Conservation (phyloP, 2,113 vertebrate genomes). For the Gadus macrocephalus region DNA sequence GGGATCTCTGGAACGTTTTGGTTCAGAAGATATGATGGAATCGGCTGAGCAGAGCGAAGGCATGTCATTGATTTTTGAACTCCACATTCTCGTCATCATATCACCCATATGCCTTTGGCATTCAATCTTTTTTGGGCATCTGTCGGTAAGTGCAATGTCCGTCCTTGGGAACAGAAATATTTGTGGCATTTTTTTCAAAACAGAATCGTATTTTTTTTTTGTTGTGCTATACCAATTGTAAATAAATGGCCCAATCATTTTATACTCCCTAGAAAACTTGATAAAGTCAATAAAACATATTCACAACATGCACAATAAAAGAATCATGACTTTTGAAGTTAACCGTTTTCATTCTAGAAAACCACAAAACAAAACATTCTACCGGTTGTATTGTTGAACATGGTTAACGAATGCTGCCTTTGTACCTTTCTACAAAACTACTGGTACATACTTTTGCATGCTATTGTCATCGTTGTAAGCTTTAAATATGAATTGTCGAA, state of each 20-base stretch:
- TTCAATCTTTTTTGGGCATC: conserved; percentile 40
- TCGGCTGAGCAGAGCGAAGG: not conserved
- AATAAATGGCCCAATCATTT: not conserved
- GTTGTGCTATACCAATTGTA: not conserved
- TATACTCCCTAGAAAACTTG: no score
- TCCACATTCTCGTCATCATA: conserved; percentile 20
- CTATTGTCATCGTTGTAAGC: not conserved
- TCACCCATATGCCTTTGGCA: conserved; percentile 36
- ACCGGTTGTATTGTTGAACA: no score
- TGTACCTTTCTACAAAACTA: not conserved
- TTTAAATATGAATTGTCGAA: not conserved
- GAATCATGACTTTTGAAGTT: not conserved
- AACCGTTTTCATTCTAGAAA: not conserved
- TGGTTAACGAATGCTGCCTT: not conserved
- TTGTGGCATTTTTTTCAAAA: no score
- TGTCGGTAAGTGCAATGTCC: conserved; percentile 52
- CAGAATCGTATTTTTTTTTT: not conserved
- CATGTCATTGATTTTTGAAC: conserved; percentile 25
- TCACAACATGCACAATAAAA: not conserved
- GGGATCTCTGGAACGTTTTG: no score
- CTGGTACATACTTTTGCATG: conserved; percentile 9
- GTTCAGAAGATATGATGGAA: no score
- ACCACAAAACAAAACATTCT: not conserved
- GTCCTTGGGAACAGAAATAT: conserved; percentile 24
- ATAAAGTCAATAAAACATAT: not conserved